Conservation (phyloP, 2,888 invertebrate species). For the Parapristionchus giblindavisi region DNA sequence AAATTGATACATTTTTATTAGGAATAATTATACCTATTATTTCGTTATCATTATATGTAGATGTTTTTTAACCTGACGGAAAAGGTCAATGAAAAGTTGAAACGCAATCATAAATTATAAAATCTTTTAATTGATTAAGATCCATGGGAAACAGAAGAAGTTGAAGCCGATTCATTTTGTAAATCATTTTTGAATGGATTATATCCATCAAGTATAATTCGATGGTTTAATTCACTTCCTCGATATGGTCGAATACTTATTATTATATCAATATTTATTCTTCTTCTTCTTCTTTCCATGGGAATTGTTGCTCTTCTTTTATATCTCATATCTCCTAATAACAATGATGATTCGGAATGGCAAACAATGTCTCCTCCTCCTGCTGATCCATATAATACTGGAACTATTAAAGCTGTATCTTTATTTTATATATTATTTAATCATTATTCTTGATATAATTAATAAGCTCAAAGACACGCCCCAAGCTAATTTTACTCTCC, state of each 20-base stretch:
- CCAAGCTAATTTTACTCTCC: no score
- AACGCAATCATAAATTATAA: no score
- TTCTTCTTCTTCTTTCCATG: constrained; percentile 17
- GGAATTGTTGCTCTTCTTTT: constrained; percentile 2
- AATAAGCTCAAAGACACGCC: no score
- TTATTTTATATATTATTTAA: no score
- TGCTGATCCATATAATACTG: neutral
- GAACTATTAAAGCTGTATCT: no score
- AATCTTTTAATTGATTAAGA: neutral
- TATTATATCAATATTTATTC: neutral
- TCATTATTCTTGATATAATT: no score
- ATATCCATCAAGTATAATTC: constrained; percentile 8
- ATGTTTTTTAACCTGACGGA: no score
- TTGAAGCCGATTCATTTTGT: constrained; percentile 22
- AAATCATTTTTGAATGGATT: constrained; percentile 10
- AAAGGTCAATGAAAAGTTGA: no score
- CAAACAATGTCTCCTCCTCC: neutral
- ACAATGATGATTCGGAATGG: neutral
- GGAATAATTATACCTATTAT: neutral
- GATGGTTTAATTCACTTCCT: constrained; percentile 14
- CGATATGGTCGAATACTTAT: neutral
- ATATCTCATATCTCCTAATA: no score
- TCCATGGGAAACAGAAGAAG: constrained; percentile 1
- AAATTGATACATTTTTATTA: neutral
- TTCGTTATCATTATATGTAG: neutral